These are phyloP conservation scores for Hyppa rectilinea DNA, from an alignment of 2,888 invertebrate genomes.

Conservation along the genomic window DNA sequence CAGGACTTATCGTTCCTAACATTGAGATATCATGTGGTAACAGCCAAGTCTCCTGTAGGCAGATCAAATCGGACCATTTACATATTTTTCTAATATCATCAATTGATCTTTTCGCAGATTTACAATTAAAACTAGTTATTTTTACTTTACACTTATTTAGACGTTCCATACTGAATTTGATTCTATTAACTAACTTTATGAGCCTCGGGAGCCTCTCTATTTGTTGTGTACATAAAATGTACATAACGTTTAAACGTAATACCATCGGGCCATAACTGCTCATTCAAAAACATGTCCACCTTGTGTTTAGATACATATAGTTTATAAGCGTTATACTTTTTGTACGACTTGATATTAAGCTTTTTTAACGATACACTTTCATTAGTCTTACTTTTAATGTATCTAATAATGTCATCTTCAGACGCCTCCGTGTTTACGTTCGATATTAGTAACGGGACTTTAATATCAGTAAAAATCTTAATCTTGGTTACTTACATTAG, in stretches of 20 bases:
- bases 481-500: too few species aligned
- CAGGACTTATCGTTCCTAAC: slow-evolving; percentile 10
- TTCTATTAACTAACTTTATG: neutral
- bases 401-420: slow-evolving; percentile 11
- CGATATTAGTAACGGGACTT: slow-evolving; percentile 3
- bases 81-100: neutral
- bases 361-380: slow-evolving; percentile 3
- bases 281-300: neutral
- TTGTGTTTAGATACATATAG: slow-evolving; percentile 9
- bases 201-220: slow-evolving; percentile 5
- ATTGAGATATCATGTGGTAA: neutral
- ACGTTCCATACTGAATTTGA: neutral
- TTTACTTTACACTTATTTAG: neutral
- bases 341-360: neutral
- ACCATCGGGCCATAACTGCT: neutral
- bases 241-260: neutral
- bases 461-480: too few species aligned
- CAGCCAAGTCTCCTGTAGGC: too few species aligned
- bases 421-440: neutral
- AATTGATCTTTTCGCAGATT: slow-evolving; percentile 9
- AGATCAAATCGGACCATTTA: neutral
- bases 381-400: slow-evolving; percentile 7
- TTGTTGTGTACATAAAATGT: slow-evolving; percentile 2
- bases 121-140: slow-evolving; percentile 13
- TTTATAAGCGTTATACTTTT: slow-evolving; percentile 8